These are phyloP conservation scores for Cottoperca gobio DNA, from an alignment of 2,797 vertebrate genomes.

Conservation along the genomic window DNA sequence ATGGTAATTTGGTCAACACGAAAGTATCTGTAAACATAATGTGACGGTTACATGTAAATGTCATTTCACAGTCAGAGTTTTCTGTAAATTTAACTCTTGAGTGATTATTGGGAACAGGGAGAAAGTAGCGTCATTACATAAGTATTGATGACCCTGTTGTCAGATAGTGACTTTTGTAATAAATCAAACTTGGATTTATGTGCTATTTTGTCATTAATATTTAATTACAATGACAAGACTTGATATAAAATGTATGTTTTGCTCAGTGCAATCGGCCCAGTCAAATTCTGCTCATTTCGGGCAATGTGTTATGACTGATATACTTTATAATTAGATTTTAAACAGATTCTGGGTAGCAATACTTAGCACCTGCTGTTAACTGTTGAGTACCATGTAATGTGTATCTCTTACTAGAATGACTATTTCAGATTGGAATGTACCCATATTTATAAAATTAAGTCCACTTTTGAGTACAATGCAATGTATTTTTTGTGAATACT, in stretches of 20 bases:
- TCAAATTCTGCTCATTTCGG: conserved; percentile 9
- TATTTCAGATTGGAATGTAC: conserved; percentile 56
- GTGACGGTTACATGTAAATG: conserved; percentile 16
- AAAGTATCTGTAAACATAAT: conserved; percentile 31
- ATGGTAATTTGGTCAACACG: conserved; percentile 24
- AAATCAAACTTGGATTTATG: conserved; percentile 47
- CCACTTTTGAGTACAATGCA: conserved; percentile 46
- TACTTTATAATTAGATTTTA: conserved; percentile 8
- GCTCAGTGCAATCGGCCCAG: not conserved
- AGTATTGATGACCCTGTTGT: conserved; percentile 43
- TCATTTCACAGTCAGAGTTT: conserved; percentile 40
- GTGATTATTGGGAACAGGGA: conserved; percentile 16
- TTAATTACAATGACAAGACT: conserved; percentile 28
- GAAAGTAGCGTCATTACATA: conserved; percentile 24
- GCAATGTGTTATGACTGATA: conserved; percentile 20
- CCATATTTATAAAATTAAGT: conserved; percentile 27
- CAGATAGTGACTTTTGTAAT: conserved; percentile 53
- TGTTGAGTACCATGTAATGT: conserved; percentile 29
- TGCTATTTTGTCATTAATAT: conserved; percentile 51
- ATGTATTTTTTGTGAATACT: conserved; percentile 67
- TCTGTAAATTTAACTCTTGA: conserved; percentile 38
- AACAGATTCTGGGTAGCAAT: conserved; percentile 8
- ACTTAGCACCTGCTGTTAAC: conserved; percentile 21
- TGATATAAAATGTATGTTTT: conserved; percentile 2
- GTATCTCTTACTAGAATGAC: conserved; percentile 33